Base-by-base conservation (phyloP, 2,797 vertebrate genomes). In the Parambassis ranga region DNA sequence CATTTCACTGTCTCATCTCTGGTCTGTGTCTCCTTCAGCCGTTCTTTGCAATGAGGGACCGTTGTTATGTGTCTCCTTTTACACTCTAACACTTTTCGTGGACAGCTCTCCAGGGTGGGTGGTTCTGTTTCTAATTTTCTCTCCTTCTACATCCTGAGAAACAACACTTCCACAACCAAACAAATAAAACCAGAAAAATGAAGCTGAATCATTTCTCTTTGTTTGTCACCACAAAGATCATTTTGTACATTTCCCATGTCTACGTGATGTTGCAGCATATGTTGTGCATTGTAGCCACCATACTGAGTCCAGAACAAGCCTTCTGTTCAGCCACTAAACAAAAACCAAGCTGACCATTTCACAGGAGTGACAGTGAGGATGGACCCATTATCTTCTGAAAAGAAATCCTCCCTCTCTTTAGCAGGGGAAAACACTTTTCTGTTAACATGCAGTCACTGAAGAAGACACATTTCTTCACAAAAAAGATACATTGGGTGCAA, bases 91-190 rank as follows among this genome's bases (percentile, higher is more conserved):
- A 69, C 56, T 75, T 74, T 64, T 79, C 10, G 3, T 66, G 74
- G 76, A 85, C 78, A 55, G 47, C 64, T 84, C 77, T 85, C 56
- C 39, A 8, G 78, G 55, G 74, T 82, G 75, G 59, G 58, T 74
- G 81, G 77, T 58, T 90, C 84, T 90, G 85, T 83, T 89, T 90
- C 69, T 77, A 90, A 86, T 87, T 84, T 88, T 72, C 81, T 69
- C 44, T 79, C 66, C 62, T 82, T 86, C 55, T 65, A 65, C 14
- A 39, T 84, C 56, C 67, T 9, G 23, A 68, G 63, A 81, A 82
- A 75, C 52, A 15, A 61, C 68, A 64, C 59, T 57, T 80, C 47
- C 60, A 52, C 74, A 80, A 59, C 58, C 59, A 71, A 84, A 77
- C 65, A 80, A 77, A 77, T 57, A 35, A 48, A 64, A n/a, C 10